phyloP scores from a whole-genome alignment of 2,888 invertebrate genomes.

The Noctua fimbriata region DNA sequence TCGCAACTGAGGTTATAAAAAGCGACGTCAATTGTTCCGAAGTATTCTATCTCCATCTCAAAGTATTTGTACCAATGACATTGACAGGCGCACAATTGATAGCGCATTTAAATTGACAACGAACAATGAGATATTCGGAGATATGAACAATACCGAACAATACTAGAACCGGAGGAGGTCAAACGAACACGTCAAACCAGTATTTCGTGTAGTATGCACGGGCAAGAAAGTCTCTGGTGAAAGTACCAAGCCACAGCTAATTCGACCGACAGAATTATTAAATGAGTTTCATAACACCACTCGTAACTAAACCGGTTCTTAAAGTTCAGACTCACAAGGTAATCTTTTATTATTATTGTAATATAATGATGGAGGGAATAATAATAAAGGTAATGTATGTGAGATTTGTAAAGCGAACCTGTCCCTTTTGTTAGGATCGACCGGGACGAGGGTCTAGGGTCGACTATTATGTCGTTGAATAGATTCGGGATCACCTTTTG shows the following conservation, averaged over 20 bases:
- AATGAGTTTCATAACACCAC: slow-evolving; percentile 86
- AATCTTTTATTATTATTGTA: slow-evolving; percentile 76
- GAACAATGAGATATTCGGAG: slow-evolving; percentile 76
- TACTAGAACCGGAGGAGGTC: slow-evolving; percentile 78
- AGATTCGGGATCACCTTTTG: slow-evolving; percentile 76
- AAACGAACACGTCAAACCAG: slow-evolving; percentile 75
- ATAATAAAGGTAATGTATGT: slow-evolving; percentile 78
- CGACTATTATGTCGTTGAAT: slow-evolving; percentile 78
- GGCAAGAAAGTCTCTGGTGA: slow-evolving; percentile 87
- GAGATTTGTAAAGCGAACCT: slow-evolving; percentile 80
- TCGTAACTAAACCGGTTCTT: slow-evolving; percentile 83
- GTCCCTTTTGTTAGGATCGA: slow-evolving; percentile 77
- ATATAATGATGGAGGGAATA: slow-evolving; percentile 76
- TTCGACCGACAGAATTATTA: slow-evolving; percentile 82
- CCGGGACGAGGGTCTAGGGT: slow-evolving; percentile 73
- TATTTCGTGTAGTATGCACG: slow-evolving; percentile 76
- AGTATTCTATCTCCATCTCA: slow-evolving; percentile 63
- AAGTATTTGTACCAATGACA: slow-evolving; percentile 71
- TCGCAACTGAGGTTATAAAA: slow-evolving; percentile 35
- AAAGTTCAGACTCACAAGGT: slow-evolving; percentile 68
- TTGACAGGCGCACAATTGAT: slow-evolving; percentile 73
- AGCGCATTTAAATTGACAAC: slow-evolving; percentile 72
- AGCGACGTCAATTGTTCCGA: slow-evolving; percentile 18
- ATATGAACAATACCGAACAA: slow-evolving; percentile 81
- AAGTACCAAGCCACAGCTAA: slow-evolving; percentile 84